Percentiles rank a stretch among this genome's conserved stretches.
phyloP scores from a whole-genome alignment of 2,113 vertebrate genomes.

The Pelecanoides urinatrix region DNA sequence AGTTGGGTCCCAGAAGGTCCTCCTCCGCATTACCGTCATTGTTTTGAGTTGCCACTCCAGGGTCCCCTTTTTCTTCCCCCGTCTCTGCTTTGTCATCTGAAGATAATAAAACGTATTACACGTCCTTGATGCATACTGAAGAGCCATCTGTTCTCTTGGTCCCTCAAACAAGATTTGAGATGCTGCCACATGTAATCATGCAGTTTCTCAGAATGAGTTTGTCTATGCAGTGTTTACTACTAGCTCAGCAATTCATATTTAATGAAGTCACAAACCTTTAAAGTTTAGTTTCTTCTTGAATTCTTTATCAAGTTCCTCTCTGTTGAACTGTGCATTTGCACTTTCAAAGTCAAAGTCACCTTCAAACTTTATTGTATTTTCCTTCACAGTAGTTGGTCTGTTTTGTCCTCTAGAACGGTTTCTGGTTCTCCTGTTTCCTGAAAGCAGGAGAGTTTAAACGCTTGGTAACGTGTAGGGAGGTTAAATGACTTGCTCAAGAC shows the following conservation, averaged over 20 bases:
- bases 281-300: conserved; percentile 80
- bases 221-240: not conserved
- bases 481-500: conserved; percentile 6
- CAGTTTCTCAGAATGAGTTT: not conserved
- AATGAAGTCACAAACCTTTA: conserved; percentile 79
- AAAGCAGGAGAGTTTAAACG: conserved; percentile 25
- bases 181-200: not conserved
- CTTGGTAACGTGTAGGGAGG: conserved; percentile 3
- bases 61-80: conserved; percentile 75
- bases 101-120: conserved; percentile 15
- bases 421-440: conserved; percentile 85
- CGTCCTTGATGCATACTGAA: not conserved
- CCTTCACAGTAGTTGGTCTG: conserved; percentile 77
- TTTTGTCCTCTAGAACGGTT: conserved; percentile 88
- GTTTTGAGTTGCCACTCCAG: conserved; percentile 74
- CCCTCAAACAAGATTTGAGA: conserved; percentile 17
- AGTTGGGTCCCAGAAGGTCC: conserved; percentile 84
- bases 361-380: conserved; percentile 91
- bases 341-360: conserved; percentile 97
- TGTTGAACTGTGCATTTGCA: conserved; percentile 94
- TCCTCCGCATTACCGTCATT: conserved; percentile 72
- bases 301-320: conserved; percentile 88
- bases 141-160: conserved; percentile 31
- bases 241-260: not conserved
- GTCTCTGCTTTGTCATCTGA: conserved; percentile 78